Conservation (phyloP, 2,888 invertebrate species). For the Elmis aenea region DNA sequence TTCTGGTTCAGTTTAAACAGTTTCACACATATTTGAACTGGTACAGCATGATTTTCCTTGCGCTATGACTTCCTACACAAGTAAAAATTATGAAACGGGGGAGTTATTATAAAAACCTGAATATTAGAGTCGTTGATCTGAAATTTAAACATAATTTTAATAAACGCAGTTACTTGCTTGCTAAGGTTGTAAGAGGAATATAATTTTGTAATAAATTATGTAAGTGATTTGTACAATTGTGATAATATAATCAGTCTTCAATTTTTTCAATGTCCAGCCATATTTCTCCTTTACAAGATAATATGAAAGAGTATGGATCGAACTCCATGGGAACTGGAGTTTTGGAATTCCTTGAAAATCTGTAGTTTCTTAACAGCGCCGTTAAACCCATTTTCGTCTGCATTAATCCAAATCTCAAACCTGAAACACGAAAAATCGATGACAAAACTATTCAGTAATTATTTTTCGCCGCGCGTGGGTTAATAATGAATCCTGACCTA, state of each 20-base stretch:
- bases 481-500: slow-evolving; percentile 26
- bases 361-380: slow-evolving; percentile 13
- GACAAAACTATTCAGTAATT: not conserved
- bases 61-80: no score
- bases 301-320: slow-evolving; percentile 12
- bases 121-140: no score
- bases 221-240: no score
- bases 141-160: no score
- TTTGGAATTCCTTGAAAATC: slow-evolving; percentile 17
- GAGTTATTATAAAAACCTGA: no score
- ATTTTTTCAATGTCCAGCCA: slow-evolving; percentile 14
- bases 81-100: no score
- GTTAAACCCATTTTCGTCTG: slow-evolving; percentile 20
- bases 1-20: no score
- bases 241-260: slow-evolving; percentile 3
- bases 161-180: no score
- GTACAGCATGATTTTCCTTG: no score
- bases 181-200: no score
- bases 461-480: not conserved
- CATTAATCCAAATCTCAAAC: slow-evolving; percentile 22
- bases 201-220: no score
- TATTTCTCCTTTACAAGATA: slow-evolving; percentile 15
- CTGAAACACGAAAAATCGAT: slow-evolving; percentile 15
- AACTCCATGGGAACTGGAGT: slow-evolving; percentile 20
- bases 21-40: no score